A percentile compares a stretch with the other conserved stretches of the same genome.
Conservation (phyloP, 2,888 invertebrate species). For the Unio delphinus region DNA sequence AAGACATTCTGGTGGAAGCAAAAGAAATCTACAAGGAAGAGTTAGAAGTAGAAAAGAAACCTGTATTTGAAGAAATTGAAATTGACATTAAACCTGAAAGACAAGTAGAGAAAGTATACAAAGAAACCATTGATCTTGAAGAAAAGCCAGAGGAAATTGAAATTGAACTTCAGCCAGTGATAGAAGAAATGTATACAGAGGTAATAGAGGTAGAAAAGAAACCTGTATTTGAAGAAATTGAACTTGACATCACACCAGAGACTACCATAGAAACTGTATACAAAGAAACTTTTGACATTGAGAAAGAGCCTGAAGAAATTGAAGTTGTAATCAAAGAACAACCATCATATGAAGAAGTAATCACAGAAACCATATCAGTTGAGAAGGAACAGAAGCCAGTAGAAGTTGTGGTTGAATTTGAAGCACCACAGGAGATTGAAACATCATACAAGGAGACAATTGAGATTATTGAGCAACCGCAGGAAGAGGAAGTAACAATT, state of each 20-base stretch:
- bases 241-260: constrained; percentile 4
- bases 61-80: background rate
- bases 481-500: background rate
- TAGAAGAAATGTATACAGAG: too few relatives aligned
- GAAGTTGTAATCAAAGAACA: constrained; percentile 5
- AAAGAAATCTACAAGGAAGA: background rate
- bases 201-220: too few relatives aligned
- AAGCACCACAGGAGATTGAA: too few relatives aligned
- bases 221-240: background rate
- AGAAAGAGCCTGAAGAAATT: too few relatives aligned
- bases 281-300: too few relatives aligned
- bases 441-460: too few relatives aligned
- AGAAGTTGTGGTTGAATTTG: too few relatives aligned
- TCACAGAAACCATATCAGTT: constrained; percentile 2
- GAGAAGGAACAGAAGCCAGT: background rate
- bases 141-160: too few relatives aligned
- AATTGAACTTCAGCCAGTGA: too few relatives aligned
- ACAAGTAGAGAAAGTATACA: constrained; percentile 2
- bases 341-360: constrained; percentile 13
- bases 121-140: too few relatives aligned
- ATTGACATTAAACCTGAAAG: constrained; percentile 8
- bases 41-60: background rate
- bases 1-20: constrained; percentile 6
- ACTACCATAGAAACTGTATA: background rate
- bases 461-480: constrained; percentile 1